Evolutionary conservation across 2,113 vertebrate genomes (phyloP), one percentile per base, ranked within the genome.

Genomic region (Anarhynchus alexandrinus): DNA sequence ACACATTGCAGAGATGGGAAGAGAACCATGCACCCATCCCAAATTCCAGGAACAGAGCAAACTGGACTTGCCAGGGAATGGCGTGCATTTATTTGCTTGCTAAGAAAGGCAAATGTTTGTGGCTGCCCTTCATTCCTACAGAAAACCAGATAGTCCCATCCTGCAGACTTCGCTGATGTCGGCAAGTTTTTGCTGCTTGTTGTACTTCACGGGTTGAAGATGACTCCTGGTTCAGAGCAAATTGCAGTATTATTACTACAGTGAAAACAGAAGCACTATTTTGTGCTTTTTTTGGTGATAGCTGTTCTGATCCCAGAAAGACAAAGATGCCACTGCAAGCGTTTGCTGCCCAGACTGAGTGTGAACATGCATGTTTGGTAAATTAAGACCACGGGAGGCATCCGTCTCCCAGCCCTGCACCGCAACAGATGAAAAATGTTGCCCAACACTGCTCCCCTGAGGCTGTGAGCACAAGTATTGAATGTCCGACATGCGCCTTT

Each of bases 381-480:
- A 77, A 85, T 54, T 14, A 59, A 88, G 57, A 36, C 43, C 62
- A 40, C 1, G 11, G 38, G 38, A 49, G 25, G 34, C 78, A 64
- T 43, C 19, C 2, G 19, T 13, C 26, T 36, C 47, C 36, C 2
- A 19, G 58, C 38, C 43, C 73, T 13, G 34, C 88, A 81, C 18
- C 19, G 5, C 42, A 20, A 19, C 1, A 4, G 36, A 71, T 51
- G 82, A 55, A 73, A 95, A 79, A 38, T 1, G 25, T n/a, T 89
- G 79, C 90, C 71, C 83, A 87, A 76, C 93, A 91, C 74, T 57
- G 83, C 92, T 92, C 88, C 77, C 94, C 82, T 23, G 86, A 94
- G 96, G 96, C 65, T 81, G 73, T 2, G 34, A 69, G 61, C 66
- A 52, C 58, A 26, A 64, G 47, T 6, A 81, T 11, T 16, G 62